These are phyloP conservation scores for Taphrorychus bicolor DNA, from an alignment of 2,888 invertebrate genomes.

Conservation along the genomic window DNA sequence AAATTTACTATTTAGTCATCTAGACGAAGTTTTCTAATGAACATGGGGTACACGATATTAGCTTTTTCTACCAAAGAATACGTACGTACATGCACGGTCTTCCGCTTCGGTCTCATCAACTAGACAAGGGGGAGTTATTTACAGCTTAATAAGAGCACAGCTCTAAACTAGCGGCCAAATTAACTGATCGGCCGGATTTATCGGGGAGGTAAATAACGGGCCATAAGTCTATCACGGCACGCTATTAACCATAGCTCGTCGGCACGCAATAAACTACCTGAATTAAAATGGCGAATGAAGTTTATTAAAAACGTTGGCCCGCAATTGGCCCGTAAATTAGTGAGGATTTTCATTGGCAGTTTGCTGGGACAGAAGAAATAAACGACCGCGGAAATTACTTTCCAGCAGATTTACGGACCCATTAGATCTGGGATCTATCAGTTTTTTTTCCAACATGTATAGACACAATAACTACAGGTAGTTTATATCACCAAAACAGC, in stretches of 20 bases:
- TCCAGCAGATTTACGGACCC: background rate
- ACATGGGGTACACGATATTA: too few species aligned
- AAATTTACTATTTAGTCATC: too few species aligned
- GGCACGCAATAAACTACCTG: slow-evolving; percentile 44
- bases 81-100: too few species aligned
- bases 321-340: slow-evolving; percentile 38
- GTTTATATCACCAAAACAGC: too few species aligned
- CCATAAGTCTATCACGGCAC: slow-evolving; percentile 59
- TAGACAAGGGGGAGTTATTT: slow-evolving; percentile 48
- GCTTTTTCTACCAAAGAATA: too few species aligned
- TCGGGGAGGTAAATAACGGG: slow-evolving; percentile 56
- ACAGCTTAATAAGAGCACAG: slow-evolving; percentile 48
- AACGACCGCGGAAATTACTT: slow-evolving; percentile 20
- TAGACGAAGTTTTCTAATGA: too few species aligned
- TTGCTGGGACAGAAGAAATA: slow-evolving; percentile 18
- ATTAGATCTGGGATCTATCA: background rate
- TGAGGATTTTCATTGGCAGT: slow-evolving; percentile 31
- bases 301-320: slow-evolving; percentile 47
- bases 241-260: slow-evolving; percentile 45
- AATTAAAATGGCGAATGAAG: slow-evolving; percentile 45
- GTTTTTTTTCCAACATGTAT: background rate
- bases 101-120: too few species aligned
- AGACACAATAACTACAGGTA: too few species aligned
- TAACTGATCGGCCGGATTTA: slow-evolving; percentile 60
- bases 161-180: slow-evolving; percentile 54